Evolutionary conservation across 2,113 vertebrate genomes (phyloP).

Genomic region (Lontra canadensis): DNA sequence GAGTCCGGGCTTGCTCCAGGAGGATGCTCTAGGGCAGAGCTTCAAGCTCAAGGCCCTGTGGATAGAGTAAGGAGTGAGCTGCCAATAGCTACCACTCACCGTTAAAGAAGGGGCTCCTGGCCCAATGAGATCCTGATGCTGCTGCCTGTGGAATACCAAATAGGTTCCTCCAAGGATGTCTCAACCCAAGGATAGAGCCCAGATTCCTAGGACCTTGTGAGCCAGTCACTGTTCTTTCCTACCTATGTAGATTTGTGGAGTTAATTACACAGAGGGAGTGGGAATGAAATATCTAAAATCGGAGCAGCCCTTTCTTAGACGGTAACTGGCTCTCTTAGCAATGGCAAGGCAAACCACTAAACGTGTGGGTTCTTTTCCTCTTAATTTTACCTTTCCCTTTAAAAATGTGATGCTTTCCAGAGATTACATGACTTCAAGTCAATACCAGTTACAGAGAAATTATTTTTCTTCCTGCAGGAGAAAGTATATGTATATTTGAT

Average conservation of each 20-base stretch:
- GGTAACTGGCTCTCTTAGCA: constrained; percentile 54
- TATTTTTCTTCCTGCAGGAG: constrained; percentile 81
- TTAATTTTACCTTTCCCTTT: constrained; percentile 73
- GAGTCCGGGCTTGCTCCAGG: not conserved
- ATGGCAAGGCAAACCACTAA: constrained; percentile 22
- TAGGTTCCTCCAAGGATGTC: not conserved
- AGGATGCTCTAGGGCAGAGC: not conserved
- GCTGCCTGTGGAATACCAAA: not conserved
- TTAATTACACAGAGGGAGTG: not conserved
- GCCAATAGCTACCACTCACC: not conserved
- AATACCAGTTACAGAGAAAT: constrained; percentile 81
- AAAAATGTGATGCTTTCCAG: constrained; percentile 75
- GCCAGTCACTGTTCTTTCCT: not conserved
- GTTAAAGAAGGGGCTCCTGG: not conserved
- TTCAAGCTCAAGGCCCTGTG: not conserved
- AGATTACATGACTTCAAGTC: constrained; percentile 80
- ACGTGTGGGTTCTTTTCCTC: constrained; percentile 31
- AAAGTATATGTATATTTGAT: constrained; percentile 84
- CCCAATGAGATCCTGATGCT: not conserved
- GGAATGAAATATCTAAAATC: not conserved
- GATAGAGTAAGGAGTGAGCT: not conserved
- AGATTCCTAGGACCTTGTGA: not conserved
- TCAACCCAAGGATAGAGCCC: not conserved
- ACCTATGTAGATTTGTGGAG: not conserved
- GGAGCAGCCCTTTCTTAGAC: constrained; percentile 6